phyloP scores from a whole-genome alignment of 2,113 vertebrate genomes.

The Cyanoderma ruficeps region DNA sequence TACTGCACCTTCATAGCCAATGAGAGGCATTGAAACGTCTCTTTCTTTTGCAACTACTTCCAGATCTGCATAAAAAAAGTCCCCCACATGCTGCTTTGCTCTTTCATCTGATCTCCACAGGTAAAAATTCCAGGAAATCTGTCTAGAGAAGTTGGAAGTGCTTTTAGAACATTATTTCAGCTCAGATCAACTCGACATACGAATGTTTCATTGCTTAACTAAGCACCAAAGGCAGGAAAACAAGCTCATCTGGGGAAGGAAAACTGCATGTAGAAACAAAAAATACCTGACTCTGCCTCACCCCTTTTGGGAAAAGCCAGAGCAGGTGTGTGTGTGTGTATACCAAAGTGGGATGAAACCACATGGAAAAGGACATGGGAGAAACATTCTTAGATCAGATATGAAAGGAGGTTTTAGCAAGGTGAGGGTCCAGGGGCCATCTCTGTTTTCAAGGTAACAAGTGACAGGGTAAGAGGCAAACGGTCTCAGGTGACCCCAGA shows the following conservation, averaged over 20 bases:
- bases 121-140: background rate
- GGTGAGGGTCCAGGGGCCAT: too few relatives aligned
- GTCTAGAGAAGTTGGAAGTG: background rate
- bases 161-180: background rate
- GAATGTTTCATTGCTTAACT: background rate
- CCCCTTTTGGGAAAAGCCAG: background rate
- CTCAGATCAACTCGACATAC: background rate
- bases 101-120: background rate
- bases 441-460: background rate
- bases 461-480: background rate
- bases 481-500: background rate
- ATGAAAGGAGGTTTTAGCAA: background rate
- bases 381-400: background rate
- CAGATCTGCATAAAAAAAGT: background rate
- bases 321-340: background rate
- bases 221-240: background rate
- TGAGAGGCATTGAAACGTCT: background rate
- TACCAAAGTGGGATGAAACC: background rate
- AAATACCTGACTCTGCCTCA: background rate
- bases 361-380: background rate
- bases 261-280: background rate
- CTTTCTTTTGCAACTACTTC: background rate
- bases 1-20: background rate
- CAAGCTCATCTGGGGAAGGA: background rate
- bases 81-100: background rate